Evolutionary conservation across 1,140 invertebrate species (phyloP), one percentile per base, ranked within the genome.

Genomic region (Drosophila elegans): DNA sequence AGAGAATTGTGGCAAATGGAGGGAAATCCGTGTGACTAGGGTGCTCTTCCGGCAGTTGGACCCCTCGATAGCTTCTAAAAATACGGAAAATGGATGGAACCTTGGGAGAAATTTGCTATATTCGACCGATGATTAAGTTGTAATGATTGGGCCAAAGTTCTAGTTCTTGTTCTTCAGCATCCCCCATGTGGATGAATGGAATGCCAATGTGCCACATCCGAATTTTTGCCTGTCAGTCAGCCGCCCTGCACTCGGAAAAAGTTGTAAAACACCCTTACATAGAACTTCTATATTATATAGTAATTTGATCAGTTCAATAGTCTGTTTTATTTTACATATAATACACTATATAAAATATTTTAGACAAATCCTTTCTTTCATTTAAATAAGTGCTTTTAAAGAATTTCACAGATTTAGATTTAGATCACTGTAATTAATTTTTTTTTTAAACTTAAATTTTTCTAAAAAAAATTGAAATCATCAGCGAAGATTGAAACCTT

Each of bases 91-190:
- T 80, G 75, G 72, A 59, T 77, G 51, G 51, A 76, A 77, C 61
- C 52, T 64, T 55, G 54, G 66, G 64, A 59, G 79, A 78, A 59
- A 68, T 73, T 86, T 86, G 83, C 84, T 86, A 86, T 88, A 88
- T 88, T 88, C 55, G 72, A 73, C 42, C 53, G 82, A 86, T 86
- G 80, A 83, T 83, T 83, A 75, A 83, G 80, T 62, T 83, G 80
- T 74, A 75, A 49, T 80, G 83, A 82, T 86, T 86, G 71, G 64
- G 71, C 51, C 74, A 52, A 25, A 56, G 67, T 56, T 69, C n/a
- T 39, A 27, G 44, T 69, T 69, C 36, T 54, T 71, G 62, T 54
- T 49, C 39, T 63, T 42, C 44, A 25, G 29, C 38, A 57, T 63
- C 46, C 49, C 46, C 80, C 81, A 80, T 66, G 63, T 78, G 80